A percentile compares a stretch with the other conserved stretches of the same genome.
These are phyloP conservation scores for Helicoverpa armigera DNA, from an alignment of 1,140 invertebrate genomes.

Conservation along the genomic window DNA sequence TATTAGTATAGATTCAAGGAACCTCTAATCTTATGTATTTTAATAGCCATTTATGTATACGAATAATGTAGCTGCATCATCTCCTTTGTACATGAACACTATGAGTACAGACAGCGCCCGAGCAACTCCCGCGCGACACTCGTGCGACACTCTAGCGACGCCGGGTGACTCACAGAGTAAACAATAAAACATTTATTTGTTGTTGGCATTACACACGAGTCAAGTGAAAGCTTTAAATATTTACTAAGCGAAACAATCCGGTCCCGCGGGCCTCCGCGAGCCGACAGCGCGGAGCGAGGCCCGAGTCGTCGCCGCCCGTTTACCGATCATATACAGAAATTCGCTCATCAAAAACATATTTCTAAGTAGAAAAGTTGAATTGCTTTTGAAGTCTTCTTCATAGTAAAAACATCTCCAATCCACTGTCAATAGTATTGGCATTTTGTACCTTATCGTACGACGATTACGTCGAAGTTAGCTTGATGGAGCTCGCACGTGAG, in stretches of 20 bases:
- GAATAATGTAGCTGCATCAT: too few relatives aligned
- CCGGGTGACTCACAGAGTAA: background rate
- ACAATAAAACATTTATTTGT: background rate
- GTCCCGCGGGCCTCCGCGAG: background rate
- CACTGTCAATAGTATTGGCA: background rate
- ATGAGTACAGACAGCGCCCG: too few relatives aligned
- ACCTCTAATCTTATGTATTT: too few relatives aligned
- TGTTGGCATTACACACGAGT: background rate
- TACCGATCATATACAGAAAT: constrained; percentile 34
- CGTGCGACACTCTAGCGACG: too few relatives aligned
- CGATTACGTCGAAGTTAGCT: background rate
- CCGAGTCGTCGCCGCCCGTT: background rate
- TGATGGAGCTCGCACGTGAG: background rate
- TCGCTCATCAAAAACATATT: constrained; percentile 50
- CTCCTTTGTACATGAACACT: too few relatives aligned
- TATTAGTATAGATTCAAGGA: too few relatives aligned
- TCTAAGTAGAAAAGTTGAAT: constrained; percentile 53
- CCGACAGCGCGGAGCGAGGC: background rate
- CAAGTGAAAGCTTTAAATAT: background rate
- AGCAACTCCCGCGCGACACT: too few relatives aligned
- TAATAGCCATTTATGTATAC: too few relatives aligned
- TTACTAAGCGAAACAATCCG: background rate
- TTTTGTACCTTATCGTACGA: background rate
- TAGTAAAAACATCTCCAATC: background rate
- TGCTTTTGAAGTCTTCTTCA: constrained; percentile 48